phyloP scores from a whole-genome alignment of 2,797 vertebrate genomes.

The Lophius americanus region DNA sequence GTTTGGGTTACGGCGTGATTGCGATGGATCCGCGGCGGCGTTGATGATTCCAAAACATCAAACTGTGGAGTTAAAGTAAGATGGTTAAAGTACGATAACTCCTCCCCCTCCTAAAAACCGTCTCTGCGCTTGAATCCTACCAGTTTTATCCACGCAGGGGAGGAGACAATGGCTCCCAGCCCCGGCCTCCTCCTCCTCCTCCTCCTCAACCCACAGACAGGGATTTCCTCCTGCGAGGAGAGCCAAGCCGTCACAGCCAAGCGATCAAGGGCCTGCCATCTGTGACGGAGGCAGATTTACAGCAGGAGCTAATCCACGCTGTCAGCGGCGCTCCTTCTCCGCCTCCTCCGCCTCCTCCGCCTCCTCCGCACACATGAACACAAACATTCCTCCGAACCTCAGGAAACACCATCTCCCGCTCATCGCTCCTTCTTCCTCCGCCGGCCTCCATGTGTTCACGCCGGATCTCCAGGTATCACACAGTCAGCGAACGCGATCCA shows the following conservation, averaged over 20 bases:
- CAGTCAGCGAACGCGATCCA: too few species aligned
- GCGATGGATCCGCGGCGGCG: too few species aligned
- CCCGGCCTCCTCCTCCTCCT: constrained; percentile 63
- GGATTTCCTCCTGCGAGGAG: constrained; percentile 81
- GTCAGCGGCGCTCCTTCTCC: constrained; percentile 77
- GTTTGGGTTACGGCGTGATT: too few species aligned
- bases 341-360: constrained; percentile 58
- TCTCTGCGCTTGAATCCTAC: constrained; percentile 51
- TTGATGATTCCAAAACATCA: constrained; percentile 32
- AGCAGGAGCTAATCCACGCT: constrained; percentile 82
- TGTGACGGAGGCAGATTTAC: constrained; percentile 83
- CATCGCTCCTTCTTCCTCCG: neutral
- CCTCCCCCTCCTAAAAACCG: constrained; percentile 28
- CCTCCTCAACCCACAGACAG: constrained; percentile 74
- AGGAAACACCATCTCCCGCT: constrained; percentile 31
- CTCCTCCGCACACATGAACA: constrained; percentile 57
- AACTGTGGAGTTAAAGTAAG: constrained; percentile 52
- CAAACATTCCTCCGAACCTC: constrained; percentile 32
- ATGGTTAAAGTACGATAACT: constrained; percentile 44
- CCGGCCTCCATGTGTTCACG: too few species aligned
- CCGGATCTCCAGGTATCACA: too few species aligned
- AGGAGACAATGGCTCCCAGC: constrained; percentile 68
- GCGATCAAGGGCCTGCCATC: constrained; percentile 82
- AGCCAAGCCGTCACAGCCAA: constrained; percentile 84
- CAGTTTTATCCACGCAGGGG: constrained; percentile 59